Evolutionary conservation across 2,113 vertebrate species (phyloP).

Genomic region (Pygathrix nemaeus): DNA sequence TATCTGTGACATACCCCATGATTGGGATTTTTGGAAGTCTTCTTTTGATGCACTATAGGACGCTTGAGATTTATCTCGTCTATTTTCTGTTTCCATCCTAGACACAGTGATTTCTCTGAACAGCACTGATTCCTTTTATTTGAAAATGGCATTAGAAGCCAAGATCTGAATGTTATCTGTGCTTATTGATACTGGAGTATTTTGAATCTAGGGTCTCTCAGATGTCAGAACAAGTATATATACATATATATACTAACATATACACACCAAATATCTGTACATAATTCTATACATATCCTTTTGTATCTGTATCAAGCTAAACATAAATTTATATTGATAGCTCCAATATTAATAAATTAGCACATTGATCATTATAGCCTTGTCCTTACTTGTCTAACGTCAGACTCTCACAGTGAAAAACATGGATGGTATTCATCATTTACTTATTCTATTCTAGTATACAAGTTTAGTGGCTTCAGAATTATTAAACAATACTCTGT

Average conservation of each 20-base stretch:
- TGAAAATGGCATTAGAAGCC: not conserved
- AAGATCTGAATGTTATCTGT: not conserved
- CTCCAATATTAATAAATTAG: not conserved
- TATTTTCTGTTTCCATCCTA: not conserved
- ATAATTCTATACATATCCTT: not conserved
- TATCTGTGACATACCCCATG: not conserved
- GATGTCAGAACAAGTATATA: not conserved
- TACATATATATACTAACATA: not conserved
- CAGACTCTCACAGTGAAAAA: not conserved
- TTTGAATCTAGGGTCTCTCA: not conserved
- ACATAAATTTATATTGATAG: not conserved
- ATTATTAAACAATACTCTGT: not conserved
- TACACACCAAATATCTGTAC: not conserved
- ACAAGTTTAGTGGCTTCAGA: not conserved
- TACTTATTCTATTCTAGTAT: not conserved
- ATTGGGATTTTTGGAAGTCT: not conserved
- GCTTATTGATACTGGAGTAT: not conserved
- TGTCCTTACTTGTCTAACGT: not conserved
- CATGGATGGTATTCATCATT: not conserved
- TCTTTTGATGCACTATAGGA: not conserved
- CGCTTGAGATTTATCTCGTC: too few species aligned
- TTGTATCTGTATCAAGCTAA: not conserved
- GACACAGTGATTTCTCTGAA: not conserved
- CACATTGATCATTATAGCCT: not conserved
- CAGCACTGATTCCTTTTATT: not conserved